Evolutionary conservation across 2,888 invertebrate species (phyloP).

Genomic region (Malthinus flaveolus): DNA sequence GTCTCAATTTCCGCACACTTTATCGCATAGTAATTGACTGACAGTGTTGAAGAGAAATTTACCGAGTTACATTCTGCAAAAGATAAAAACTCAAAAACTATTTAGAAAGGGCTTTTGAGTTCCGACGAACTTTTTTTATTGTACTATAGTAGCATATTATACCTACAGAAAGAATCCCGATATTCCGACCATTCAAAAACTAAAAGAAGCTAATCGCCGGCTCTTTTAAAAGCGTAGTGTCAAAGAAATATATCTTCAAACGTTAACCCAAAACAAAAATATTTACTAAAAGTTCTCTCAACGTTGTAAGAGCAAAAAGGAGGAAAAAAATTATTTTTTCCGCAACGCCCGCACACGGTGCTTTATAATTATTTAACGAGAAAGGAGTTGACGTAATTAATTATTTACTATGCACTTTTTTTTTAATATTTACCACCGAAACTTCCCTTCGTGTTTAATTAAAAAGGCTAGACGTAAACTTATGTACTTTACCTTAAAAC

Average conservation of each 20-base stretch:
- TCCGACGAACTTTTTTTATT: slow-evolving; percentile 12
- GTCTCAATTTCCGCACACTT: slow-evolving; percentile 44
- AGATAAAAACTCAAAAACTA: slow-evolving; percentile 36
- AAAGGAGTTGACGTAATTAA: slow-evolving; percentile 8
- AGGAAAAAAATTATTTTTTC: neutral
- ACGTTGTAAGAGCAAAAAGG: neutral
- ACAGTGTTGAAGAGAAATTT: slow-evolving; percentile 35
- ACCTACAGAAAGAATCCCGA: slow-evolving; percentile 18
- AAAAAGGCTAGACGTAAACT: slow-evolving; percentile 17
- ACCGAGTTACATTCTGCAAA: slow-evolving; percentile 30
- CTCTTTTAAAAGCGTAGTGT: slow-evolving; percentile 12
- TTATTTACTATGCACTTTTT: slow-evolving; percentile 10
- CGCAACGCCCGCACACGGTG: neutral
- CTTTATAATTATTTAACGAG: slow-evolving; percentile 5
- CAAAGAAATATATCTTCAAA: slow-evolving; percentile 10
- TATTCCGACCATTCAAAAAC: slow-evolving; percentile 16
- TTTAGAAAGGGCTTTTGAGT: slow-evolving; percentile 33
- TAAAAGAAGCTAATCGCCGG: slow-evolving; percentile 21
- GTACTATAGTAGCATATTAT: no score
- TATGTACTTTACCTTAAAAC: slow-evolving; percentile 19
- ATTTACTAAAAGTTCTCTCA: neutral
- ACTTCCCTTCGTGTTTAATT: slow-evolving; percentile 23
- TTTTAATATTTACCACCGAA: neutral
- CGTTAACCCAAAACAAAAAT: slow-evolving; percentile 13
- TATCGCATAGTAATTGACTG: slow-evolving; percentile 47